Evolutionary conservation across 2,797 vertebrate genomes (phyloP).

Genomic region (Todus mexicanus): DNA sequence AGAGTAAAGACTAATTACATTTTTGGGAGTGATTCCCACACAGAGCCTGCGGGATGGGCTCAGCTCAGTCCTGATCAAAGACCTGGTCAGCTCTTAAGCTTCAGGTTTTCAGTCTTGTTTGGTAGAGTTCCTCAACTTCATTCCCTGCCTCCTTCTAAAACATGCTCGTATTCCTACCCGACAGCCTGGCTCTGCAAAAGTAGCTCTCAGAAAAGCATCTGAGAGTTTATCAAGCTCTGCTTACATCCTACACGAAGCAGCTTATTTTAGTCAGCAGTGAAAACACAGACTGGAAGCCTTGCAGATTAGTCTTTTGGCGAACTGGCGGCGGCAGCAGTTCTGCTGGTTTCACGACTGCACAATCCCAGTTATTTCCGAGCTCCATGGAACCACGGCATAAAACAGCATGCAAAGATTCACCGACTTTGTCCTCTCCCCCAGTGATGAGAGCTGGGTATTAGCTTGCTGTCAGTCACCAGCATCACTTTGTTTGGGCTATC

Average conservation of each 20-base stretch:
- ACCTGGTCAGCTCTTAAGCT: neutral
- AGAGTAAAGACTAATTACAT: neutral
- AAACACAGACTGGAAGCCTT: neutral
- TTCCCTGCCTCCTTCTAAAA: neutral
- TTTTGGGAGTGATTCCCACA: neutral
- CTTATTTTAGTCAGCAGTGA: neutral
- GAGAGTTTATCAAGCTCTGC: neutral
- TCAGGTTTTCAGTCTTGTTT: neutral
- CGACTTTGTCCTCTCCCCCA: neutral
- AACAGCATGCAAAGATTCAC: neutral
- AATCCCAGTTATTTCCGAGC: neutral
- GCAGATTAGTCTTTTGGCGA: neutral
- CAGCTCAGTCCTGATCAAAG: neutral
- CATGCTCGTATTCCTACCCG: neutral
- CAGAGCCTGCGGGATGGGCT: neutral
- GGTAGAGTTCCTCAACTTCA: neutral
- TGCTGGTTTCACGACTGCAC: neutral
- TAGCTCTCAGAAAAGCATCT: neutral
- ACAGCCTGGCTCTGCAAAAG: neutral
- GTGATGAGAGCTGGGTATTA: neutral
- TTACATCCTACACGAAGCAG: neutral
- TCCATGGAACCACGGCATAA: neutral
- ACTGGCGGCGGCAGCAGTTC: neutral
- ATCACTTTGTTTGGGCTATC: neutral
- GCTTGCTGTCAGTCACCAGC: neutral